These are phyloP conservation scores for Pocota personata DNA, from an alignment of 2,888 invertebrate species.

Conservation along the genomic window DNA sequence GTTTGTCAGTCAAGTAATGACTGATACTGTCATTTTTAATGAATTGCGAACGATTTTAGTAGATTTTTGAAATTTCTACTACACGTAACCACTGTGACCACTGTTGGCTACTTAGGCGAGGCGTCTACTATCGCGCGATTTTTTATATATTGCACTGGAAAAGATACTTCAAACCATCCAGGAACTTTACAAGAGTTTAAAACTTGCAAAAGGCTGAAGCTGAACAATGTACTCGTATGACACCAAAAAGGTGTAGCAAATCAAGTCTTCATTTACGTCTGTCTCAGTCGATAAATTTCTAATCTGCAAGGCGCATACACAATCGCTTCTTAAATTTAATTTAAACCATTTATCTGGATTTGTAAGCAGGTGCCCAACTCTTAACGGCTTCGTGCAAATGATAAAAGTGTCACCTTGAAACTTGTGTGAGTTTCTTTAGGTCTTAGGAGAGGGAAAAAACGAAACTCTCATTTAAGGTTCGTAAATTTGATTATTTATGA, in stretches of 20 bases:
- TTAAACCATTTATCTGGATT: background rate
- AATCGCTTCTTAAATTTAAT: background rate
- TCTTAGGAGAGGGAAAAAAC: background rate
- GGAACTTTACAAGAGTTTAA: too few relatives aligned
- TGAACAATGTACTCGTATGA: too few relatives aligned
- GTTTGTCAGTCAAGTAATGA: too few relatives aligned
- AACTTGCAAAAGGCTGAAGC: too few relatives aligned
- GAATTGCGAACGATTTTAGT: too few relatives aligned
- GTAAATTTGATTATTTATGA: conserved; percentile 66
- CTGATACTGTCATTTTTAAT: too few relatives aligned
- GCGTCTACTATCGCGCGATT: too few relatives aligned
- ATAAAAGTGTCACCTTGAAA: conserved; percentile 29
- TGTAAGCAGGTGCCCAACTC: conserved; percentile 2
- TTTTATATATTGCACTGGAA: too few relatives aligned
- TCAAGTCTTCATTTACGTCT: background rate
- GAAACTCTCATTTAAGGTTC: background rate
- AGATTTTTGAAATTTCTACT: too few relatives aligned
- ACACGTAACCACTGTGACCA: too few relatives aligned
- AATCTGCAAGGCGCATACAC: background rate
- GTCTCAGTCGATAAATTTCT: conserved; percentile 24
- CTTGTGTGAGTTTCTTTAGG: background rate
- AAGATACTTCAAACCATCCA: too few relatives aligned
- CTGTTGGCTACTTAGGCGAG: too few relatives aligned
- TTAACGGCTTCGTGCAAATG: conserved; percentile 5
- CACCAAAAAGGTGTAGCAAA: background rate